Evolutionary conservation across 2,888 invertebrate species (phyloP).

Genomic region (Pseudeuparius sepicola): DNA sequence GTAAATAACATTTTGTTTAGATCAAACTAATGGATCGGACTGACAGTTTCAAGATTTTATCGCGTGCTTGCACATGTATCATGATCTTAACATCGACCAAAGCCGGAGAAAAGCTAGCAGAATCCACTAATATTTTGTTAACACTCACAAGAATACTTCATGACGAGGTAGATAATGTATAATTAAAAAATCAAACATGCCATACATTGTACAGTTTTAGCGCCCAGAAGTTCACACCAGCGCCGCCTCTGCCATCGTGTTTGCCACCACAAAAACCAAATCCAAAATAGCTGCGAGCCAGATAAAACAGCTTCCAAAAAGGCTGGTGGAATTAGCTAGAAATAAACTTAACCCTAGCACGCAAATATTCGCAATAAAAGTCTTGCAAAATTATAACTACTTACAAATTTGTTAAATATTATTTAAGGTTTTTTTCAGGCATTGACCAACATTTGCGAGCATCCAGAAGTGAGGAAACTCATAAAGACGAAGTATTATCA

Average conservation of each 20-base stretch:
- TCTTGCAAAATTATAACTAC: slow-evolving; percentile 8
- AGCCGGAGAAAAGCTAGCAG: slow-evolving; percentile 34
- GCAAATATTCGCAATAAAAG: slow-evolving; percentile 22
- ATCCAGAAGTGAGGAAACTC: slow-evolving; percentile 26
- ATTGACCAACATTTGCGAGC: slow-evolving; percentile 31
- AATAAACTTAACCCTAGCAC: slow-evolving; percentile 15
- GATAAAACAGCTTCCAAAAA: slow-evolving; percentile 27
- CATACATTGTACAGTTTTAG: slow-evolving; percentile 20
- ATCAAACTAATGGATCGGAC: slow-evolving; percentile 29
- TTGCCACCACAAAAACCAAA: slow-evolving; percentile 32
- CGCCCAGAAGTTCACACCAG: slow-evolving; percentile 28
- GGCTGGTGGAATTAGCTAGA: slow-evolving; percentile 24
- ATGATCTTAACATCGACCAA: slow-evolving; percentile 32
- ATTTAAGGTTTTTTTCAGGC: slow-evolving; percentile 23
- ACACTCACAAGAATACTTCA: slow-evolving; percentile 31
- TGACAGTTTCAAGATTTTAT: slow-evolving; percentile 28
- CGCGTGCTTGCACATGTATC: slow-evolving; percentile 32
- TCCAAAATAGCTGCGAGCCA: slow-evolving; percentile 31
- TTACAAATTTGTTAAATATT: not conserved
- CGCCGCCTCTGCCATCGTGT: slow-evolving; percentile 34
- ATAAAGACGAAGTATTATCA: slow-evolving; percentile 24
- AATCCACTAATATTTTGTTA: slow-evolving; percentile 32
- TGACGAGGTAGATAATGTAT: slow-evolving; percentile 35
- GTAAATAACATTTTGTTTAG: slow-evolving; percentile 22
- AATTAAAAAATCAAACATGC: too few species aligned